Evolutionary conservation across 2,888 invertebrate species (phyloP).

Genomic region (Tholera decimalis): DNA sequence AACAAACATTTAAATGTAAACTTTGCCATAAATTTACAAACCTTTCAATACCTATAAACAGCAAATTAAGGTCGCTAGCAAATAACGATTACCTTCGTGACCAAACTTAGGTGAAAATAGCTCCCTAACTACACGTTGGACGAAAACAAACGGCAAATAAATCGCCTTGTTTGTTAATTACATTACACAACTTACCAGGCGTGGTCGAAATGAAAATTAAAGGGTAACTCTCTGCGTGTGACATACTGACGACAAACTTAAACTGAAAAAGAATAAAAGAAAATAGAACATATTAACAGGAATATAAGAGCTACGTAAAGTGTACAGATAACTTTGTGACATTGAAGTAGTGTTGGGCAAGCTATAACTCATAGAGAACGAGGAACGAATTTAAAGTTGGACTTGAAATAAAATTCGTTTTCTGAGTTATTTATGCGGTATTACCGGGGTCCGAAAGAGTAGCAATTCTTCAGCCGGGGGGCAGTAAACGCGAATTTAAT

Average conservation of each 20-base stretch:
- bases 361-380: conserved; percentile 63
- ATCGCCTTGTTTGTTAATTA: conserved; percentile 66
- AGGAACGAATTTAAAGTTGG: conserved; percentile 64
- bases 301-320: conserved; percentile 21
- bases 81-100: conserved; percentile 52
- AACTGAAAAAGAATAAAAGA: conserved; percentile 3
- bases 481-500: conserved; percentile 34
- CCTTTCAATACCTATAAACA: conserved; percentile 44
- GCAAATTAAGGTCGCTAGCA: conserved; percentile 24
- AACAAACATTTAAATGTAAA: not conserved
- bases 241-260: conserved; percentile 54
- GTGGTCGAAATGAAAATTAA: conserved; percentile 66
- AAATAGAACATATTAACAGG: conserved; percentile 11
- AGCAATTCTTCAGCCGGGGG: conserved; percentile 39
- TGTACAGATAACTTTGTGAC: conserved; percentile 38
- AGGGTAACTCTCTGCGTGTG: conserved; percentile 64
- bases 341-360: conserved; percentile 59
- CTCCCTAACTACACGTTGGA: conserved; percentile 51
- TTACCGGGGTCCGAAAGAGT: conserved; percentile 32
- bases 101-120: conserved; percentile 51
- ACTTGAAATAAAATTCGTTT: conserved; percentile 60
- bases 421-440: conserved; percentile 60
- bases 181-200: conserved; percentile 59
- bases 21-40: conserved; percentile 2
- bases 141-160: conserved; percentile 58